Conservation (phyloP, 2,797 vertebrate species). For the Lacerta agilis region DNA sequence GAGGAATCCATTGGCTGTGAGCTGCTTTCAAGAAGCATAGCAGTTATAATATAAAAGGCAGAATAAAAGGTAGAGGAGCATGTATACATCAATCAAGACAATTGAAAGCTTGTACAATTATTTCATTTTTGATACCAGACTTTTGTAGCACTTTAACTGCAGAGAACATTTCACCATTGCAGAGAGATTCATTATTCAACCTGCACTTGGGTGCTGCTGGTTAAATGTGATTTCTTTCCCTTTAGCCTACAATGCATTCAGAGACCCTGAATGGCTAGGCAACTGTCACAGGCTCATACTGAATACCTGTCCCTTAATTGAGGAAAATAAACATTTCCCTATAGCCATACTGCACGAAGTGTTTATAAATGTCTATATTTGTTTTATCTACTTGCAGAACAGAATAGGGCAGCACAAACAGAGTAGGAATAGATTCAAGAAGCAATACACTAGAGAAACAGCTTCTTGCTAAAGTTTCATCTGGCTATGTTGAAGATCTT, state of each 20-base stretch:
- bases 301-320: neutral
- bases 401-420: neutral
- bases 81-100: neutral
- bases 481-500: neutral
- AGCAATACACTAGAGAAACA: neutral
- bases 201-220: neutral
- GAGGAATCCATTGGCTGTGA: neutral
- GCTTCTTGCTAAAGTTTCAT: neutral
- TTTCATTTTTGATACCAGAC: neutral
- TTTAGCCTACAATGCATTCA: too few relatives aligned
- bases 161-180: neutral
- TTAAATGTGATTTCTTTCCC: neutral
- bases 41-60: neutral
- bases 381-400: neutral
- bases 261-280: neutral
- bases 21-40: neutral
- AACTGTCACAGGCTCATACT: neutral
- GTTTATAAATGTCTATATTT: neutral
- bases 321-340: neutral
- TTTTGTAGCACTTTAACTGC: neutral
- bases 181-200: neutral
- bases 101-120: neutral
- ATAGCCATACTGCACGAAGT: neutral
- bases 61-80: neutral
- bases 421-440: neutral